phyloP scores from a whole-genome alignment of 1,140 invertebrate genomes.

The Phymorhynchus buccinoides region DNA sequence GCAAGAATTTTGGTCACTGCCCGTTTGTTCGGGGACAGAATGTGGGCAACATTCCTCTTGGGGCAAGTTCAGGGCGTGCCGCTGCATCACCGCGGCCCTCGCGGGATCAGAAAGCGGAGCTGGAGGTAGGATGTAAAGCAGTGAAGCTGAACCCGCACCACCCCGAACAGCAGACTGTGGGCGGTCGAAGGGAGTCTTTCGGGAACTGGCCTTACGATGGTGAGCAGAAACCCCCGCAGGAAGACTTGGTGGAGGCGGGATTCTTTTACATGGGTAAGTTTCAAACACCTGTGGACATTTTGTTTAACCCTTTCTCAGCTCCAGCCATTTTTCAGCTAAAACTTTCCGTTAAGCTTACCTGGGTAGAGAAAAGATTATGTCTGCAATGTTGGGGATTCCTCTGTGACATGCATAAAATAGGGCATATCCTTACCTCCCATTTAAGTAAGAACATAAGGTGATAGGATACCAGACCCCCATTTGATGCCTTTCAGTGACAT shows the following conservation, averaged over 20 bases:
- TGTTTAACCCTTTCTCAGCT: too few species aligned
- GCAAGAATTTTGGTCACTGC: slow-evolving; percentile 86
- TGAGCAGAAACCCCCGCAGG: not conserved
- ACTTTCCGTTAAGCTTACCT: too few species aligned
- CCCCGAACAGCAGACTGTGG: not conserved
- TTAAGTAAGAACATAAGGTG: too few species aligned
- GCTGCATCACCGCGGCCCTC: not conserved
- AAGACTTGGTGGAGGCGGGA: slow-evolving; percentile 25
- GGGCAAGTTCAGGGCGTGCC: not conserved
- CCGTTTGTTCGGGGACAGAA: slow-evolving; percentile 76
- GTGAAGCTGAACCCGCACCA: not conserved
- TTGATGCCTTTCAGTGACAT: too few species aligned
- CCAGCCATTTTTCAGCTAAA: too few species aligned
- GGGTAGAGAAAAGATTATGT: too few species aligned
- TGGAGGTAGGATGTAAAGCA: not conserved
- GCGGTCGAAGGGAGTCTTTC: slow-evolving; percentile 17
- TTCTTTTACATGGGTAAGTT: slow-evolving; percentile 32
- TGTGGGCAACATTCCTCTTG: slow-evolving; percentile 36
- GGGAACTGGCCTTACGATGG: not conserved
- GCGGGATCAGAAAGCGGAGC: not conserved
- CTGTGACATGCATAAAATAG: too few species aligned
- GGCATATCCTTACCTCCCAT: too few species aligned
- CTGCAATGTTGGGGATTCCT: too few species aligned
- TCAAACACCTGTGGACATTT: too few species aligned
- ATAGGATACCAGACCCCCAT: too few species aligned